A percentile compares a stretch with the other conserved stretches of the same genome.
Evolutionary conservation across 2,888 invertebrate genomes (phyloP).

Genomic region (Conomelus anceps): DNA sequence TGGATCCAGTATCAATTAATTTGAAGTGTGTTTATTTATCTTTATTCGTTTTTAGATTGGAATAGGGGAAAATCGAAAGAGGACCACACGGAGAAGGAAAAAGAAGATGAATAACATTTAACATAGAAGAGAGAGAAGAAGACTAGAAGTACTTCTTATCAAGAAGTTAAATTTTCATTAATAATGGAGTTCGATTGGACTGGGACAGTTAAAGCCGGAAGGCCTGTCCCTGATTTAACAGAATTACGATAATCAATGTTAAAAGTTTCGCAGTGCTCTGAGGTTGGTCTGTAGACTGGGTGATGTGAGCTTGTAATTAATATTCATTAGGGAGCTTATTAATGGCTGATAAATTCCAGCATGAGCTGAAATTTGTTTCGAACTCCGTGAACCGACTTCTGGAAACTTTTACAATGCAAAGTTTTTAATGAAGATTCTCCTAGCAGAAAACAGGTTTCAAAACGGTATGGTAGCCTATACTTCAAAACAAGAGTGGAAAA

Average conservation of each 20-base stretch:
- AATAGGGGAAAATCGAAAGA: too few relatives aligned
- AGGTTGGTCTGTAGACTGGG: background rate
- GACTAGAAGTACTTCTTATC: background rate
- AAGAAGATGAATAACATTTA: too few relatives aligned
- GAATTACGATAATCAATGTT: background rate
- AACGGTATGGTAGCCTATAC: too few relatives aligned
- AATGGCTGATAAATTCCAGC: background rate
- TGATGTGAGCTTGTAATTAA: background rate
- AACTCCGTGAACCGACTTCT: background rate
- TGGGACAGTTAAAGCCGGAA: background rate
- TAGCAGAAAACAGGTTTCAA: background rate
- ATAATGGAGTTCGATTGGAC: background rate
- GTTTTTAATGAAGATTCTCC: background rate
- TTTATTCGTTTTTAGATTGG: too few relatives aligned
- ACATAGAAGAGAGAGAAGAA: background rate
- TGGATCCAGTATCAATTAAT: too few relatives aligned
- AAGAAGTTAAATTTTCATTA: background rate
- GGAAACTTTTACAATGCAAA: background rate
- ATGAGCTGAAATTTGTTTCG: background rate
- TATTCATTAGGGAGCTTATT: background rate
- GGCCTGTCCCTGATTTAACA: background rate
- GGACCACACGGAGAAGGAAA: too few relatives aligned
- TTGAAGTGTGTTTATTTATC: too few relatives aligned
- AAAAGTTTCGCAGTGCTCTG: background rate
- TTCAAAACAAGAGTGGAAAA: background rate